Percentiles rank a stretch among this genome's conserved stretches.
These are phyloP conservation scores for Diuraphis noxia DNA, from an alignment of 1,140 invertebrate species.

Conservation along the genomic window DNA sequence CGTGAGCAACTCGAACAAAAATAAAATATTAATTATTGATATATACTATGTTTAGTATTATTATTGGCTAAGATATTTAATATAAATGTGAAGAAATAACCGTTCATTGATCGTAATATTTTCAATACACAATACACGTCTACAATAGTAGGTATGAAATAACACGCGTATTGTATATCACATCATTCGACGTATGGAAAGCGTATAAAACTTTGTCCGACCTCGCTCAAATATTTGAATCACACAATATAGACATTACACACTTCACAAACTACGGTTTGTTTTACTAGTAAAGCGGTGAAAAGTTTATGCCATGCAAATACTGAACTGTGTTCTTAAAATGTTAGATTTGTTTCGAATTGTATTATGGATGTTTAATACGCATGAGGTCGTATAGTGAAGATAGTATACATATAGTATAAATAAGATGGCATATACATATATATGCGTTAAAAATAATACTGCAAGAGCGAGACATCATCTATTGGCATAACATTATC, in stretches of 20 bases:
- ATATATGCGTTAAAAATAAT: neutral
- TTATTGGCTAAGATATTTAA: neutral
- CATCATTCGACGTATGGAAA: neutral
- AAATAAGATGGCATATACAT: too few relatives aligned
- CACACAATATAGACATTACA: neutral
- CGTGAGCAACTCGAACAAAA: neutral
- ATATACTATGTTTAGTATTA: neutral
- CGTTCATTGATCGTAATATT: neutral
- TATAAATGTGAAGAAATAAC: neutral
- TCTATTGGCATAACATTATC: too few relatives aligned
- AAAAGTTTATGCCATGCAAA: neutral
- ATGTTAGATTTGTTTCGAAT: neutral
- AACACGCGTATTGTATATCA: neutral
- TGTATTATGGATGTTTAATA: too few relatives aligned
- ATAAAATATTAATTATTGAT: neutral
- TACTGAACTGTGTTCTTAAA: neutral
- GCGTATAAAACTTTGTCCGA: neutral
- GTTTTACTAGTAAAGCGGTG: neutral
- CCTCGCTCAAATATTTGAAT: neutral
- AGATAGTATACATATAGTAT: too few relatives aligned
- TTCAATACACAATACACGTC: neutral
- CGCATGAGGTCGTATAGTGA: neutral
- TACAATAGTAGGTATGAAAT: neutral
- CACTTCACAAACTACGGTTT: neutral
- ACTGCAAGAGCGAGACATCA: too few relatives aligned